Percentiles rank a stretch among this genome's conserved stretches.
These are phyloP conservation scores for Natrix natrix DNA, from an alignment of 2,797 vertebrate species.

Conservation along the genomic window DNA sequence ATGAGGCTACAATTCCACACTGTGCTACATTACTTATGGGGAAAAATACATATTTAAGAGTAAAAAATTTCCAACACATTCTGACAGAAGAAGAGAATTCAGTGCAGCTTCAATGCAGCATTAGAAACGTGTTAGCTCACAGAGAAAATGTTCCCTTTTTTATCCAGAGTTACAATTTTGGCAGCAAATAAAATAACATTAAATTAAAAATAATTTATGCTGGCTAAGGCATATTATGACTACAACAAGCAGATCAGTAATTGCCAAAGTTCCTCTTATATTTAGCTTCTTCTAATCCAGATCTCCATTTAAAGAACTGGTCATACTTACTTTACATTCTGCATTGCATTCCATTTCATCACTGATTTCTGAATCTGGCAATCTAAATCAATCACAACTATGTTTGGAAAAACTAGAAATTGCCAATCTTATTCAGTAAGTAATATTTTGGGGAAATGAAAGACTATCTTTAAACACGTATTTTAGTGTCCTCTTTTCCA, in stretches of 20 bases:
- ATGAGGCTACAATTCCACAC: slow-evolving; percentile 67
- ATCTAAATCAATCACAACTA: slow-evolving; percentile 5
- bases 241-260: slow-evolving; percentile 72
- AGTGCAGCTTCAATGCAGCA: slow-evolving; percentile 76
- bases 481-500: slow-evolving; percentile 9
- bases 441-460: slow-evolving; percentile 19
- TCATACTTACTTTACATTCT: slow-evolving; percentile 20
- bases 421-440: slow-evolving; percentile 41
- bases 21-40: slow-evolving; percentile 76
- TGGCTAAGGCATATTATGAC: slow-evolving; percentile 72
- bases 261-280: slow-evolving; percentile 51
- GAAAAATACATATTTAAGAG: slow-evolving; percentile 63
- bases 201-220: slow-evolving; percentile 71
- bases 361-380: slow-evolving; percentile 22
- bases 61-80: slow-evolving; percentile 55
- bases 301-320: slow-evolving; percentile 36
- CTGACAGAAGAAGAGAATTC: slow-evolving; percentile 67
- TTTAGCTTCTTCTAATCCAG: slow-evolving; percentile 32
- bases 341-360: slow-evolving; percentile 8
- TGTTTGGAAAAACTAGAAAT: slow-evolving; percentile 47
- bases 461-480: slow-evolving; percentile 11
- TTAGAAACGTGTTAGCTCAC: slow-evolving; percentile 66
- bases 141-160: slow-evolving; percentile 68
- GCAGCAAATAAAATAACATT: slow-evolving; percentile 70
- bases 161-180: slow-evolving; percentile 70